Conservation (phyloP, 1,140 invertebrate genomes). For the Eupristina koningsbergeri region DNA sequence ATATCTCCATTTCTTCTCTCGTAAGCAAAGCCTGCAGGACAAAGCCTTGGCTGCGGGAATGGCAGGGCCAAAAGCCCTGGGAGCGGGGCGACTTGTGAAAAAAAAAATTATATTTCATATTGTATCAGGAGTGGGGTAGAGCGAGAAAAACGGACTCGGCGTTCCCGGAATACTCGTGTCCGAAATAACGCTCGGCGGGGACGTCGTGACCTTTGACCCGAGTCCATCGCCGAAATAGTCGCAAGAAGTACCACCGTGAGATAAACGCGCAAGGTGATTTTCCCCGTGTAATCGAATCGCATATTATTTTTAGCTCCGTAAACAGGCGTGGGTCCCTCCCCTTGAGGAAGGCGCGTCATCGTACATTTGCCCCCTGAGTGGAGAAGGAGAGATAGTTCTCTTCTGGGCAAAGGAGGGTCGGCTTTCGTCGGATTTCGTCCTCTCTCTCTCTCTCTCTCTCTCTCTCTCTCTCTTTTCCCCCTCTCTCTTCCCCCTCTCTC, state of each 20-base stretch:
- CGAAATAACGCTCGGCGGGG: neutral
- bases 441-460: neutral
- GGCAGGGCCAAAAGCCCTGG: neutral
- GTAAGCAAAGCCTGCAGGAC: neutral
- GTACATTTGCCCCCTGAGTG: neutral
- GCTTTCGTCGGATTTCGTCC: neutral
- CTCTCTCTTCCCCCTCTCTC: neutral
- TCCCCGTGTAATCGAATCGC: no score
- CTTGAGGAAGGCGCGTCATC: no score
- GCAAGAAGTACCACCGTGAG: neutral
- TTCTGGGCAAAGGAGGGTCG: neutral
- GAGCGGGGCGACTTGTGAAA: no score
- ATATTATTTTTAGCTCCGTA: neutral
- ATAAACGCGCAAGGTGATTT: neutral
- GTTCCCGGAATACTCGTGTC: neutral
- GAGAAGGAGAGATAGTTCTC: neutral
- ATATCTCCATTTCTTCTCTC: no score
- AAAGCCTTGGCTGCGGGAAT: neutral
- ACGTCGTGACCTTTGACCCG: no score
- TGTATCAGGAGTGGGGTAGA: no score
- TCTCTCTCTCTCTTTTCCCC: neutral
- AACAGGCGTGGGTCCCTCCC: neutral
- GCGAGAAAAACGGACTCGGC: no score
- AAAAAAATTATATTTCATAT: neutral
- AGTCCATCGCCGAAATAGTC: no score